Conservation (phyloP, 1,140 invertebrate genomes). For the Aleiodes sp. region DNA sequence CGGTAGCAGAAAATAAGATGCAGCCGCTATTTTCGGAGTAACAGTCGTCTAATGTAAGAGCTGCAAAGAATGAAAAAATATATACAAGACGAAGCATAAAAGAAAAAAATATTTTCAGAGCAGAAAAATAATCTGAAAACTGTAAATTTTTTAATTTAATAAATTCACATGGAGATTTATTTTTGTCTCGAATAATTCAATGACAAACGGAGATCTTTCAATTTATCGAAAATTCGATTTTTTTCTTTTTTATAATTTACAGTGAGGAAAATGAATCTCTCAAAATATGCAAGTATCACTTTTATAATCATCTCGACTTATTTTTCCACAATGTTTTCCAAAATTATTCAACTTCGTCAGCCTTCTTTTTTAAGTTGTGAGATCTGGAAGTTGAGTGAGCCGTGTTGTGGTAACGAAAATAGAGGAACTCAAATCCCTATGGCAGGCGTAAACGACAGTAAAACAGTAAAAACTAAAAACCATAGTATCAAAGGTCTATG, state of each 20-base stretch:
- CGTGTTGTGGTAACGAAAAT: conserved; percentile 46
- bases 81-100: not conserved
- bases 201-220: too few species aligned
- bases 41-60: conserved; percentile 18
- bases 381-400: not conserved
- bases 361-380: not conserved
- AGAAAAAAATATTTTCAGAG: not conserved
- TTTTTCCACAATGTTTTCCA: not conserved
- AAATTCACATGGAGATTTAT: too few species aligned
- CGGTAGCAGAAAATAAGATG: conserved; percentile 44
- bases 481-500: conserved; percentile 21
- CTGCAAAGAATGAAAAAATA: not conserved
- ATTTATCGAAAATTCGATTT: too few species aligned
- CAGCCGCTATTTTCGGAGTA: conserved; percentile 48
- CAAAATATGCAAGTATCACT: too few species aligned
- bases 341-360: not conserved
- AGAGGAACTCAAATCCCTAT: conserved; percentile 45
- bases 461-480: conserved; percentile 29
- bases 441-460: conserved; percentile 47
- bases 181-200: too few species aligned
- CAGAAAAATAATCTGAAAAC: not conserved
- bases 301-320: not conserved
- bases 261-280: too few species aligned
- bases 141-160: too few species aligned
- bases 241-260: too few species aligned